Percentiles rank a stretch among this genome's conserved stretches.
Conservation (phyloP, 1,140 invertebrate genomes). For the Caenorhabditis briggsae region DNA sequence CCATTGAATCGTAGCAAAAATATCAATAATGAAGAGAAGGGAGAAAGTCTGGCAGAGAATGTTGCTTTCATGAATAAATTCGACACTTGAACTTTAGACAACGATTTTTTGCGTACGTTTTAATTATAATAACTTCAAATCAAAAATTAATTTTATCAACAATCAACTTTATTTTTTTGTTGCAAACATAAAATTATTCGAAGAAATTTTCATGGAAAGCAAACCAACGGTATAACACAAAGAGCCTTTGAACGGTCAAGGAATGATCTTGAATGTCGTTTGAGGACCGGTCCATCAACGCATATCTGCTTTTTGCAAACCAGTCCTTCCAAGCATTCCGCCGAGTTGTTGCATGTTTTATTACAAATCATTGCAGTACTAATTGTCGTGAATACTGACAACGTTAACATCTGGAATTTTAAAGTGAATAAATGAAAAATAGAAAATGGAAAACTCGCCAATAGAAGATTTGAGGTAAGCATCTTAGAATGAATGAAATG, state of each 20-base stretch:
- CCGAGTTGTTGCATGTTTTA: background rate
- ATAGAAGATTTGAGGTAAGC: background rate
- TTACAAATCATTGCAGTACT: background rate
- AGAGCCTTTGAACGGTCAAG: background rate
- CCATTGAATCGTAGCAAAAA: no score
- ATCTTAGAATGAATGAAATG: background rate
- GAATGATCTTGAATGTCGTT: slow-evolving; percentile 5
- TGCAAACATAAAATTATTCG: no score
- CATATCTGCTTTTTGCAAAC: background rate
- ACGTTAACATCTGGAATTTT: background rate
- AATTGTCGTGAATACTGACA: background rate
- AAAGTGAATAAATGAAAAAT: background rate
- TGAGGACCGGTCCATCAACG: background rate
- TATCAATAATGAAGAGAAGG: no score
- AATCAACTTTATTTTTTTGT: background rate
- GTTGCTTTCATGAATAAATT: no score
- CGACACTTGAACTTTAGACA: no score
- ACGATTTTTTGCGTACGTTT: no score
- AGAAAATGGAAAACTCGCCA: background rate
- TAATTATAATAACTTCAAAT: no score
- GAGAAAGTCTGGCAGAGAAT: no score
- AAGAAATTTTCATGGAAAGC: slow-evolving; percentile 13
- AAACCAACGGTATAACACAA: slow-evolving; percentile 14
- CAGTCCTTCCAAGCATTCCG: background rate
- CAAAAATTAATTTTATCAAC: background rate